Evolutionary conservation across 2,888 invertebrate genomes (phyloP).

Genomic region (Crematogaster levior): DNA sequence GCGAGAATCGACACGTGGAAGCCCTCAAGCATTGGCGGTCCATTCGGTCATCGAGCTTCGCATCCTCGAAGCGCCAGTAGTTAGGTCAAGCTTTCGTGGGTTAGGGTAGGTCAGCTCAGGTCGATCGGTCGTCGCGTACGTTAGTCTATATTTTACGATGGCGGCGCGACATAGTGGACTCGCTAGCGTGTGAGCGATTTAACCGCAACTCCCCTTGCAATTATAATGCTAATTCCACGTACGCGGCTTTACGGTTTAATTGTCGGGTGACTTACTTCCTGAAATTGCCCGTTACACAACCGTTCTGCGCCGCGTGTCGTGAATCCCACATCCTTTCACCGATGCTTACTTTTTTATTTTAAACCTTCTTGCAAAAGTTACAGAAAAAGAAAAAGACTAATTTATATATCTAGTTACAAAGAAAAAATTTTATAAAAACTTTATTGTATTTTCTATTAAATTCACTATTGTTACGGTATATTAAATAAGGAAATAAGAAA

Average conservation of each 20-base stretch:
- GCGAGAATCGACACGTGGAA: slow-evolving; percentile 40
- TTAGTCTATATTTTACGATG: slow-evolving; percentile 71
- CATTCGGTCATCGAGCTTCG: slow-evolving; percentile 65
- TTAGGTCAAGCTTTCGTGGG: slow-evolving; percentile 63
- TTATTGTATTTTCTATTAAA: background rate
- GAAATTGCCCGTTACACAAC: slow-evolving; percentile 28
- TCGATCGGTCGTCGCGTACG: slow-evolving; percentile 68
- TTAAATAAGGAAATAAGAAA: background rate
- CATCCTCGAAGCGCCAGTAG: slow-evolving; percentile 41
- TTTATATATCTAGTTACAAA: background rate
- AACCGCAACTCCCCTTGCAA: slow-evolving; percentile 71
- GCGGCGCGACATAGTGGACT: slow-evolving; percentile 56
- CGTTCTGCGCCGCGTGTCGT: background rate
- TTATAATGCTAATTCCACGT: slow-evolving; percentile 74
- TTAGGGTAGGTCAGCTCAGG: slow-evolving; percentile 70
- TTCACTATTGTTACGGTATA: background rate
- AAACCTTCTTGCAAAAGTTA: background rate
- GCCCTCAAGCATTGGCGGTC: slow-evolving; percentile 49
- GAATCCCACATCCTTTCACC: background rate
- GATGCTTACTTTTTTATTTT: background rate
- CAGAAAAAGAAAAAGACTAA: background rate
- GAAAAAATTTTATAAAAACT: background rate
- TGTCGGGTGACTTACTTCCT: slow-evolving; percentile 68
- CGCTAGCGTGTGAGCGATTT: slow-evolving; percentile 43
- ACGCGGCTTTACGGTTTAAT: slow-evolving; percentile 69